Evolutionary conservation across 2,113 vertebrate species (phyloP), one percentile per base, ranked within the genome.

Genomic region (Craseonycteris thonglongyai): DNA sequence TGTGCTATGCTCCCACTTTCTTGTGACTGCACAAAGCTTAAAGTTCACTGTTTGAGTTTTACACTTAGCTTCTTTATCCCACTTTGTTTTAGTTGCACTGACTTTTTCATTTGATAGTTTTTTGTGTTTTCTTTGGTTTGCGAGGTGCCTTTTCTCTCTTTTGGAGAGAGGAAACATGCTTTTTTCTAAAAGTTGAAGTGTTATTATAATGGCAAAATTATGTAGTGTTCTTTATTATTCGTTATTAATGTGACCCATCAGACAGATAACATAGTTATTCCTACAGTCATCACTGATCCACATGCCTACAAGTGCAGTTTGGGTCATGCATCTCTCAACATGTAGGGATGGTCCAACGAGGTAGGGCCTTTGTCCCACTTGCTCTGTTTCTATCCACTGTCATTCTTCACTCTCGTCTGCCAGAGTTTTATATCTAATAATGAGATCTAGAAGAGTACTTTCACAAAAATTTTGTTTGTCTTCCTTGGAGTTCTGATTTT

Each of bases 221-320:
- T 33, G 4, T 30, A 45, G 7, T 18, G 11, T 19, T 24, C 18
- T 14, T 54, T 22, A 18, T 33, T 49, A 26, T 38, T 24, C 6
- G 5, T 38, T 49, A 26, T 24, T 47, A n/a, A 40, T 10, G 33
- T 6, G 7, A 10, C 14, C 28, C 40, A 15, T 4, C 47, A 18
- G 28, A 79, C 12, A 38, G 12, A 33, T 54, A 47, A 65, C 38
- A 38, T 2, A 24, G n/a, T 28, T 28, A 7, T 16, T 26, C 21
- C 28, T 45, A 18, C 21, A 9, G 38, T 1, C 15, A 22, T 5
- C 7, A 26, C 5, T 15, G 7, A 47, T 28, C 21, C 26, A 11
- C 5, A 0, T 12, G 30, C 21, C 1, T 1, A 4, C 1, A 4
- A 3, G 54, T 9, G 13, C 30, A 66, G 42, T 19, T 8, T 26